Percentiles rank a stretch among this genome's conserved stretches.
These are phyloP conservation scores for Dendroctonus ponderosae DNA, from an alignment of 1,140 invertebrate genomes.

Conservation along the genomic window DNA sequence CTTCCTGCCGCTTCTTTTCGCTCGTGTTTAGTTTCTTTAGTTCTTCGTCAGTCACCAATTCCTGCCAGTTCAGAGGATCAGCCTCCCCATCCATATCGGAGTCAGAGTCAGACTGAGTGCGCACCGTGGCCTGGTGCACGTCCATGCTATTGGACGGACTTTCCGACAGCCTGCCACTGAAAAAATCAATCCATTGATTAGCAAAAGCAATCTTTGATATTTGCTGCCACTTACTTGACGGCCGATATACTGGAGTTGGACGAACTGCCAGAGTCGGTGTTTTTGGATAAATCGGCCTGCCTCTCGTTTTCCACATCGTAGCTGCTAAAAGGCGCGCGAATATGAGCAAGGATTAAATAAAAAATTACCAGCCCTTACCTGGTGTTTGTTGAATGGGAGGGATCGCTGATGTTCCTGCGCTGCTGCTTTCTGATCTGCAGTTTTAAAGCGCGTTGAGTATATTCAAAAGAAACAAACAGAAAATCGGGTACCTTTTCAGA, in stretches of 20 bases:
- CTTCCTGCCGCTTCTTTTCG: conserved; percentile 92
- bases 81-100: conserved; percentile 80
- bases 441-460: background rate
- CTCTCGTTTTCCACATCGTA: conserved; percentile 44
- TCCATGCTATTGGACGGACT: conserved; percentile 59
- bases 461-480: background rate
- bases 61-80: conserved; percentile 78
- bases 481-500: conserved; percentile 46
- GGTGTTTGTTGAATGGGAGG: conserved; percentile 43
- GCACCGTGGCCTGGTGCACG: conserved; percentile 32
- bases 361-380: conserved; percentile 40
- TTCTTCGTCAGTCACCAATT: conserved; percentile 76
- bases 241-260: conserved; percentile 61
- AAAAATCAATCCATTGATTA: background rate
- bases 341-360: background rate
- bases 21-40: conserved; percentile 68
- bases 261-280: conserved; percentile 58
- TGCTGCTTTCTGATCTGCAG: conserved; percentile 36
- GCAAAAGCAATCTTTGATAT: background rate
- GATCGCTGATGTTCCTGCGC: conserved; percentile 49
- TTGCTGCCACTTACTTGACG: conserved; percentile 52
- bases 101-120: conserved; percentile 56
- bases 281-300: conserved; percentile 45
- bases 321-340: conserved; percentile 7
- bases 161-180: conserved; percentile 52